These are phyloP conservation scores for Pachyramphus minor DNA, from an alignment of 2,113 vertebrate species.

Conservation along the genomic window DNA sequence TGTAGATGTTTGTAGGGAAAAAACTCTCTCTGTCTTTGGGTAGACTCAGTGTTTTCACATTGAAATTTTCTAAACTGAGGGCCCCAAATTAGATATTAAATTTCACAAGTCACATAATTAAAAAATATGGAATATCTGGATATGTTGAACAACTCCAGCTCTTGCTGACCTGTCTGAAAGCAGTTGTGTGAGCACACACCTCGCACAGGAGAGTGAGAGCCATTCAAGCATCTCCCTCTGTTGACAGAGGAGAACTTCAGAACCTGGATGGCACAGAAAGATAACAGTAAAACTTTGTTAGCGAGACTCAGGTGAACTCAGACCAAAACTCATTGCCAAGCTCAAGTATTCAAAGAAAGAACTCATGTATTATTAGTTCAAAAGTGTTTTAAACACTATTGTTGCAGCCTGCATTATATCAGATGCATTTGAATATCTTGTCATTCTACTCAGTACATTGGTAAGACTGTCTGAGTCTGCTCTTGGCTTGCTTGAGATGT, in stretches of 20 bases:
- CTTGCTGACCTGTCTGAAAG: neutral
- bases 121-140: neutral
- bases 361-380: neutral
- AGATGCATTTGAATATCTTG: neutral
- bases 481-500: neutral
- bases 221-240: neutral
- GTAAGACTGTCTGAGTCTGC: neutral
- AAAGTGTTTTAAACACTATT: neutral
- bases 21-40: neutral
- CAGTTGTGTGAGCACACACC: neutral
- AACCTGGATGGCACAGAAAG: neutral
- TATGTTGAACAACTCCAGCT: neutral
- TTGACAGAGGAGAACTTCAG: neutral
- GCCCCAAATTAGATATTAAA: neutral
- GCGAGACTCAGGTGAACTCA: neutral
- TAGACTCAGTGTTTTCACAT: neutral
- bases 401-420: neutral
- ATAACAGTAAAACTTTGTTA: fast-evolving
- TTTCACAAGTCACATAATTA: neutral
- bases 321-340: neutral
- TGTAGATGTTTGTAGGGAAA: neutral
- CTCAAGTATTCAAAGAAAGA: neutral
- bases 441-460: neutral
- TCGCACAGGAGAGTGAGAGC: neutral
- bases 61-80: neutral